These are phyloP conservation scores for Edolisoma coerulescens DNA, from an alignment of 2,113 vertebrate species.

Conservation along the genomic window DNA sequence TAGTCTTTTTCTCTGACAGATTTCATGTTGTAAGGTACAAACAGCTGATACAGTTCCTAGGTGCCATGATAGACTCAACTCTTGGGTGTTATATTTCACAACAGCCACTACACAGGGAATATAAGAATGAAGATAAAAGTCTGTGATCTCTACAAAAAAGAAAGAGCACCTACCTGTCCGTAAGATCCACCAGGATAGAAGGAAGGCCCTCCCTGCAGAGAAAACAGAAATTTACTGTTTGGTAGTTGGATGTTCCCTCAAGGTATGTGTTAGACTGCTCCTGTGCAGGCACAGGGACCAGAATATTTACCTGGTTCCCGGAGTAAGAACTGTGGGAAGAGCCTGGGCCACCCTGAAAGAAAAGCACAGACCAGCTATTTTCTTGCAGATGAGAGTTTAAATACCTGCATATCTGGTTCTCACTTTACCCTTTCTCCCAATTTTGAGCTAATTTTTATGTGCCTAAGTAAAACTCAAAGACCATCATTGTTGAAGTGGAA, in stretches of 20 bases:
- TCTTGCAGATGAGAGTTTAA: background rate
- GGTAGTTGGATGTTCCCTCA: too few relatives aligned
- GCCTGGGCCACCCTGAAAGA: background rate
- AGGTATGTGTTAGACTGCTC: too few relatives aligned
- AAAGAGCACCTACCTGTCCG: background rate
- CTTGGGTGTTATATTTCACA: background rate
- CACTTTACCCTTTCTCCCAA: accelerated
- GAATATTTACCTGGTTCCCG: too few relatives aligned
- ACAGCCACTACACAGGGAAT: background rate
- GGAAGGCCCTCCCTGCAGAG: background rate
- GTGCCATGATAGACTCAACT: background rate
- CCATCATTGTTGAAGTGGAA: background rate
- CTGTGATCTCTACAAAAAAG: background rate
- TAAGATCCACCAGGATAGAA: background rate
- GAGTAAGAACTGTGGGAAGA: background rate
- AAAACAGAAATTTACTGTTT: too few relatives aligned
- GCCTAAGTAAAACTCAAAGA: background rate
- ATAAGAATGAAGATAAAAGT: background rate
- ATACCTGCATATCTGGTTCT: background rate
- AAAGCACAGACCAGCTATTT: background rate
- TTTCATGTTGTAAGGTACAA: background rate
- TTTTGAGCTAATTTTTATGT: background rate
- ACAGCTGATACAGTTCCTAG: too few relatives aligned
- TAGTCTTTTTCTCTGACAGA: background rate
- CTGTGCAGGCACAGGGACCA: too few relatives aligned